Base-by-base conservation (phyloP, 1,140 invertebrate genomes). In the Heliconius congener region DNA sequence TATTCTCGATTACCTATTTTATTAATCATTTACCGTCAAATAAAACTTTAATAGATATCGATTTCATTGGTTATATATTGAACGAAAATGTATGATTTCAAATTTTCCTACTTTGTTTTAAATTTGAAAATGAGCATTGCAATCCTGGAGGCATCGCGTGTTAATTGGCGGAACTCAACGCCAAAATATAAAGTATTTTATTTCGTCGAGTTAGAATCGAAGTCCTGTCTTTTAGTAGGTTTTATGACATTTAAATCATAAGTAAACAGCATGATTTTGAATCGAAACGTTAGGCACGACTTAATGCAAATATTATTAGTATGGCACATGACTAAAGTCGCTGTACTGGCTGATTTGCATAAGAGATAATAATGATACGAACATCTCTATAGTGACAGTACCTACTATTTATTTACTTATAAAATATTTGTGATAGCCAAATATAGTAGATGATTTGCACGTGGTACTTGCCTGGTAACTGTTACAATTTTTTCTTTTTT, bases 261-360 rank as follows among this genome's bases (percentile, higher is more conserved):
- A 57, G 73, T 74, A 79, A 82, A 82, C 70, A 82, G 52, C 60
- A 71, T 78, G 81, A 74, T 73, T 76, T 39, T 27, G 37, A 76
- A 78, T 76, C 78, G 81, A 83, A 86, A 70, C 57, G 39, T 19
- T 66, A 46, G 82, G 82, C 75, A 86, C 85, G 85, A 85, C 85
- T 85, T 76, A 83, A 77, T 78, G 73, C 76, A 84, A 87, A 86
- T 87, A 87, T 85, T 87, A 82, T 85, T 82, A 82, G 77, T 70
- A 66, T 6, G 42, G 83, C 87, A 86, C 87, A 89, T 85, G 85
- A 86, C 85, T 85, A 57, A 82, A 82, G 66, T 75, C 81, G 55
- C 70, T 80, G 76, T 71, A 74, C 71, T 71, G 34, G 52, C 46
- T 71, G 73, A 79, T 85, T 82, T 86, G 66, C 76, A 81, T 57